phyloP scores from a whole-genome alignment of 2,113 vertebrate genomes.

The Aspiorhynchus laticeps region DNA sequence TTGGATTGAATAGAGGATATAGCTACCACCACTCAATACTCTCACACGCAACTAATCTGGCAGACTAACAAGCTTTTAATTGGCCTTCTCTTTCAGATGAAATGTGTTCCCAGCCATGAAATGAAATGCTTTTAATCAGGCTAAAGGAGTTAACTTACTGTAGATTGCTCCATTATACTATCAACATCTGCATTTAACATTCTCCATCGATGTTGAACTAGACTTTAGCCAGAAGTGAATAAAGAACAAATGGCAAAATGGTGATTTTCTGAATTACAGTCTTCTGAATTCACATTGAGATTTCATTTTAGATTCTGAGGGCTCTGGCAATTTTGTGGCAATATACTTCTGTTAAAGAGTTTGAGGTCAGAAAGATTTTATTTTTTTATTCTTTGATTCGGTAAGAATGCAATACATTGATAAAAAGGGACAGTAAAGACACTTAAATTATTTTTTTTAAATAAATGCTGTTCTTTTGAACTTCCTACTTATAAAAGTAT shows the following conservation, averaged over 20 bases:
- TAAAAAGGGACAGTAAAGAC: too few species aligned
- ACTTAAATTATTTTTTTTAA: too few species aligned
- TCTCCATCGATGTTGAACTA: slow-evolving; percentile 7
- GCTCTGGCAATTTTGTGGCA: too few species aligned
- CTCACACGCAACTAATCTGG: slow-evolving; percentile 15
- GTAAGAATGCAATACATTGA: too few species aligned
- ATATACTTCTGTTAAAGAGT: not conserved
- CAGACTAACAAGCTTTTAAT: slow-evolving; percentile 47
- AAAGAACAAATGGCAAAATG: not conserved
- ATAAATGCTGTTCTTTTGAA: too few species aligned
- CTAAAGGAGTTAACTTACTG: slow-evolving; percentile 29
- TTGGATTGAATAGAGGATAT: slow-evolving; percentile 14
- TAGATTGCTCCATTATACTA: slow-evolving; percentile 43
- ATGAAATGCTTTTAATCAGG: slow-evolving; percentile 51
- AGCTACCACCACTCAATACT: slow-evolving; percentile 24
- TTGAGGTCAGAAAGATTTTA: not conserved
- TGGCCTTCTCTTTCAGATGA: slow-evolving; percentile 42
- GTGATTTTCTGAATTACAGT: not conserved
- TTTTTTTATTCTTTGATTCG: not conserved
- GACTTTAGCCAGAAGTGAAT: not conserved
- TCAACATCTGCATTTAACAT: slow-evolving; percentile 44
- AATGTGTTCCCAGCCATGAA: slow-evolving; percentile 53
- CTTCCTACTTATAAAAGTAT: not conserved
- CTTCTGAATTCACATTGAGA: not conserved
- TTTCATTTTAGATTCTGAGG: not conserved